A percentile compares a stretch with the other conserved stretches of the same genome.
Conservation (phyloP, 2,113 vertebrate species). For the Opisthocomus hoazin region DNA sequence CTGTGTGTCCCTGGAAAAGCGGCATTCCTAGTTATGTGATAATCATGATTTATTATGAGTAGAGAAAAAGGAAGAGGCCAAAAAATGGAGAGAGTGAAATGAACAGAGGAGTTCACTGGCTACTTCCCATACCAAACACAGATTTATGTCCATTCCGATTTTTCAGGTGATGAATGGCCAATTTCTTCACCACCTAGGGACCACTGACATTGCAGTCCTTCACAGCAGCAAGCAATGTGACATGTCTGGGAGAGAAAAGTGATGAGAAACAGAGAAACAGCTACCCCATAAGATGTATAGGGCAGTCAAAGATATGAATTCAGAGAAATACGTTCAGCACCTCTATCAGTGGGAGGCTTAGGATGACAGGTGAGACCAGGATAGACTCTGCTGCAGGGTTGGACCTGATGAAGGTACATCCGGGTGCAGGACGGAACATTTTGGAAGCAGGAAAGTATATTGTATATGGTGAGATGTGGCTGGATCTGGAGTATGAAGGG, state of each 20-base stretch:
- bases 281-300: not conserved
- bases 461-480: not conserved
- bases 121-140: not conserved
- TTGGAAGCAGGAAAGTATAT: accelerated
- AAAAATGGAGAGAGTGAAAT: not conserved
- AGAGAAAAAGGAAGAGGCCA: not conserved
- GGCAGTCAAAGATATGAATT: not conserved
- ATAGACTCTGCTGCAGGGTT: too few relatives aligned
- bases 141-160: not conserved
- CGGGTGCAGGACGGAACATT: not conserved
- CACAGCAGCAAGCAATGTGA: not conserved
- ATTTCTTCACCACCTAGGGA: not conserved
- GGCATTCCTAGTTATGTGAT: not conserved
- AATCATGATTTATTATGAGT: not conserved
- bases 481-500: accelerated
- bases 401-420: accelerated
- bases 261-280: not conserved
- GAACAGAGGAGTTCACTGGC: not conserved
- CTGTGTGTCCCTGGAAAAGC: not conserved
- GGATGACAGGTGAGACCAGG: not conserved
- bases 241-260: not conserved
- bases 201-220: not conserved
- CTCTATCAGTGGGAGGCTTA: not conserved
- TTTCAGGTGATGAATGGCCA: not conserved
- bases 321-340: not conserved